Conservation (phyloP, 1,140 invertebrate genomes). For the Littorina saxatilis region DNA sequence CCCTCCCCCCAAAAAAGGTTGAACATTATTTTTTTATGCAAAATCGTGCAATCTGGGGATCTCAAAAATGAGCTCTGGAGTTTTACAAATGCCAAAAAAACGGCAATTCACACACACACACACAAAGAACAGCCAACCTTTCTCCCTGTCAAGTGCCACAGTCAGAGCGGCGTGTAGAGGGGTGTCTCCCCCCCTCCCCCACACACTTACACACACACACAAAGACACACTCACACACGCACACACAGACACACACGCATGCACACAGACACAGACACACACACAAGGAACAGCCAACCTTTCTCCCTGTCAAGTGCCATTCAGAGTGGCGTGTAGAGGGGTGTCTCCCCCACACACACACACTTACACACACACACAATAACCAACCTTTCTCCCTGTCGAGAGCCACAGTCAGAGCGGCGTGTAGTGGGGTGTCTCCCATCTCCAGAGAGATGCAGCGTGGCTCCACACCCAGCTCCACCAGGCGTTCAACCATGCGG, state of each 20-base stretch:
- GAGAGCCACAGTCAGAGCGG: slow-evolving; percentile 57
- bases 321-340: slow-evolving; percentile 61
- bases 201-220: no score
- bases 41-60: no score
- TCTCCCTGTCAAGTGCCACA: slow-evolving; percentile 57
- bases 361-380: no score
- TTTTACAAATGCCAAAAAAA: no score
- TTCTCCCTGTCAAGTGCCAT: slow-evolving; percentile 58
- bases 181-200: slow-evolving; percentile 40
- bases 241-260: no score
- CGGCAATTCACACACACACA: no score
- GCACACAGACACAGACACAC: no score
- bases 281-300: slow-evolving; percentile 43
- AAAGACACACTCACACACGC: no score
- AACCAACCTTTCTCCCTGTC: slow-evolving; percentile 62
- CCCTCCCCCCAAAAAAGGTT: no score
- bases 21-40: no score
- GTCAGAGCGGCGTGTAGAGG: slow-evolving; percentile 62
- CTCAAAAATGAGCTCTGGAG: no score
- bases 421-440: slow-evolving; percentile 60
- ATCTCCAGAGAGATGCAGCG: slow-evolving; percentile 44
- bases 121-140: no score
- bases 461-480: slow-evolving; percentile 55
- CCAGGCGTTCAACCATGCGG: slow-evolving; percentile 51
- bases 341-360: slow-evolving; percentile 40